Evolutionary conservation across 2,888 invertebrate genomes (phyloP).

Genomic region (Caenorhabditis plicata): DNA sequence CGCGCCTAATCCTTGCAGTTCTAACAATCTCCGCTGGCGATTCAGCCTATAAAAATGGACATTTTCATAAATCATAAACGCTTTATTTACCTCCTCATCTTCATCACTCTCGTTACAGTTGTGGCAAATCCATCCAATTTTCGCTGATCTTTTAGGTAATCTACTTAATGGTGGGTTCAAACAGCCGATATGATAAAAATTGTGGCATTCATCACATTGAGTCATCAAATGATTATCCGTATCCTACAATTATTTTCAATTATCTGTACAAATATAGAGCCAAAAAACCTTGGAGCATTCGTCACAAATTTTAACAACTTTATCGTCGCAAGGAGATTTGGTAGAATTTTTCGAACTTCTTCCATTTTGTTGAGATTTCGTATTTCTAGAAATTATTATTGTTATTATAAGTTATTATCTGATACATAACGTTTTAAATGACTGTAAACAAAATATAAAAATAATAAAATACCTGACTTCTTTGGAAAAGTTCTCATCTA

Average conservation of each 20-base stretch:
- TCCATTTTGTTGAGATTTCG: not conserved
- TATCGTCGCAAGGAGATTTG: not conserved
- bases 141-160: slow-evolving; percentile 22
- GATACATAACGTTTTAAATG: too few species aligned
- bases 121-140: slow-evolving; percentile 32
- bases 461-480: too few species aligned
- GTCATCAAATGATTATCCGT: slow-evolving; percentile 90
- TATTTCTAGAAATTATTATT: too few species aligned
- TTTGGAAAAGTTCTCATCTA: too few species aligned
- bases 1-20: too few species aligned
- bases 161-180: slow-evolving; percentile 84
- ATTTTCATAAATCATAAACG: too few species aligned
- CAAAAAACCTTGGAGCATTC: not conserved
- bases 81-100: slow-evolving; percentile 3
- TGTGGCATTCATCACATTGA: slow-evolving; percentile 89
- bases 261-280: not conserved
- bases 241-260: slow-evolving; percentile 70
- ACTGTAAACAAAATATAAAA: too few species aligned
- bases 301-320: not conserved
- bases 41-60: too few species aligned
- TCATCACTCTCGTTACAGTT: slow-evolving; percentile 29
- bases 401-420: too few species aligned
- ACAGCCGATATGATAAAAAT: slow-evolving; percentile 90
- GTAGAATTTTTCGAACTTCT: not conserved
- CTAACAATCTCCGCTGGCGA: too few species aligned